A percentile compares a stretch with the other conserved stretches of the same genome.
Conservation (phyloP, 1,140 invertebrate species). For the Solen grandis region DNA sequence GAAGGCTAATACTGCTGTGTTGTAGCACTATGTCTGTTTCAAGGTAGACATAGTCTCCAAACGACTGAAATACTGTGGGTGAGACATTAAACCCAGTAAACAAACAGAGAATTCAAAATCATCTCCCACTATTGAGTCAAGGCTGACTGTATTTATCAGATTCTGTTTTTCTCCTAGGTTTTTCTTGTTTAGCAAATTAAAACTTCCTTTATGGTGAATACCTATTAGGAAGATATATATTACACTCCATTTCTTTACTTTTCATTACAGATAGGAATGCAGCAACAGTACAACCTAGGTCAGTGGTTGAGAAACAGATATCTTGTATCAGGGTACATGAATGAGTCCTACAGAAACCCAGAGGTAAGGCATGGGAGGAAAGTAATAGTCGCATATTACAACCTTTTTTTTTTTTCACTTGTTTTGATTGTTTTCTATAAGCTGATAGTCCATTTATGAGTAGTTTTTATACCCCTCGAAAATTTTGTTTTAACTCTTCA, state of each 20-base stretch:
- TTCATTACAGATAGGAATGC: conserved; percentile 87
- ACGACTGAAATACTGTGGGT: too few relatives aligned
- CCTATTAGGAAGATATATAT: background rate
- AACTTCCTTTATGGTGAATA: background rate
- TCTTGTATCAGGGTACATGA: conserved; percentile 83
- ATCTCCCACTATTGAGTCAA: too few relatives aligned
- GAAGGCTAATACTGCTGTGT: too few relatives aligned
- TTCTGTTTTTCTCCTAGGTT: background rate
- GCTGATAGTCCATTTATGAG: background rate
- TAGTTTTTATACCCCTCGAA: background rate
- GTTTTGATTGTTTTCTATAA: background rate
- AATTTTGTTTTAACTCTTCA: background rate
- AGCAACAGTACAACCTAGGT: conserved; percentile 89
- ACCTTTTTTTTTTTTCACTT: background rate
- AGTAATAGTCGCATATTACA: background rate
- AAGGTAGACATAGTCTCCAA: too few relatives aligned
- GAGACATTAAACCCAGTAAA: too few relatives aligned
- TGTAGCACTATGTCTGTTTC: too few relatives aligned
- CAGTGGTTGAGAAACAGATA: conserved; percentile 87
- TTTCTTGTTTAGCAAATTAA: background rate
- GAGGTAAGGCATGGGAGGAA: conserved; percentile 58
- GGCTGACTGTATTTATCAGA: background rate
- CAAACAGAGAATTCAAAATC: too few relatives aligned
- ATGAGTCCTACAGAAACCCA: conserved; percentile 81
- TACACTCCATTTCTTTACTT: conserved; percentile 6